Evolutionary conservation across 2,888 invertebrate species (phyloP).

Genomic region (Drosophila cracens): DNA sequence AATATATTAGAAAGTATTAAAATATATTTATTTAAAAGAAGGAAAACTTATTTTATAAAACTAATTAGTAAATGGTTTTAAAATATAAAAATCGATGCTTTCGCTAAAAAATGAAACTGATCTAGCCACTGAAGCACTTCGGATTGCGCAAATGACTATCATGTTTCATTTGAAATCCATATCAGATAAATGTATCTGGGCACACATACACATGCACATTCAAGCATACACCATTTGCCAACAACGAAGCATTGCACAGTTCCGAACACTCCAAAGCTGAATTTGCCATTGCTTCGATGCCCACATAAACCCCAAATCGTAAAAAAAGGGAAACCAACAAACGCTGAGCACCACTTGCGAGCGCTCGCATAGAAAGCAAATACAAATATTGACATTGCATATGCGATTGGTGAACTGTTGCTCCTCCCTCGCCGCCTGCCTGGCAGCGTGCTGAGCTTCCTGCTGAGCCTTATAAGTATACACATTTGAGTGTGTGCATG

Average conservation of each 20-base stretch:
- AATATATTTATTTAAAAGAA: not conserved
- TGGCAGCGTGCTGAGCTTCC: conserved; percentile 14
- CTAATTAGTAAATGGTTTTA: not conserved
- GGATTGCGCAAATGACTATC: conserved; percentile 40
- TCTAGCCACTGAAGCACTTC: conserved; percentile 20
- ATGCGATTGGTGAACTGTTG: conserved; percentile 68
- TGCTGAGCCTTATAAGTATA: conserved; percentile 48
- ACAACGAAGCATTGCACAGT: conserved; percentile 36
- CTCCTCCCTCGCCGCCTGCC: not conserved
- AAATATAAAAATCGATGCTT: not conserved
- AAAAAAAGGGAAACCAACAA: conserved; percentile 60
- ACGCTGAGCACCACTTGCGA: conserved; percentile 46
- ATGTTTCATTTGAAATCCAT: conserved; percentile 38
- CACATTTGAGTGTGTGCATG: not conserved
- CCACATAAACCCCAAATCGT: conserved; percentile 68
- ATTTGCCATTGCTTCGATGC: conserved; percentile 45
- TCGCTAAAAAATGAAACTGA: not conserved
- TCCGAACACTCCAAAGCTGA: not conserved
- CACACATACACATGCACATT: conserved; percentile 2
- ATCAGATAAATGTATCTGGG: conserved; percentile 28
- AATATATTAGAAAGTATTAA: not conserved
- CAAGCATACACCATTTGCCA: not conserved
- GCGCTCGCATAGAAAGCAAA: conserved; percentile 74
- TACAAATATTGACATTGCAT: conserved; percentile 79
- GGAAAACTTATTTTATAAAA: not conserved